Conservation (phyloP, 2,888 invertebrate genomes). For the Sarcophaga subvicina region DNA sequence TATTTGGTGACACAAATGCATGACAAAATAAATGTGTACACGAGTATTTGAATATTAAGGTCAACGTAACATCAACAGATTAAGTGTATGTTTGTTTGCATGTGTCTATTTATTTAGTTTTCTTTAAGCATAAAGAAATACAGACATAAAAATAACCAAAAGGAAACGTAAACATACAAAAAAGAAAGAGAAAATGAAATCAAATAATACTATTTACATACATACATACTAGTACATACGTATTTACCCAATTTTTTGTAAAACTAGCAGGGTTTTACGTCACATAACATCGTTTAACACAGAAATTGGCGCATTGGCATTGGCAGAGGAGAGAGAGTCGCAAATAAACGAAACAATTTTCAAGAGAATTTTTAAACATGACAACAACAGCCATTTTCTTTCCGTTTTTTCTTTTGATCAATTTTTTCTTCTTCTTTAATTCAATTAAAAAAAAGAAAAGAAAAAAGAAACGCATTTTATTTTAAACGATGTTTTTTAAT, state of each 20-base stretch:
- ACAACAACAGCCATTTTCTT: neutral
- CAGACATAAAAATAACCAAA: conserved; percentile 48
- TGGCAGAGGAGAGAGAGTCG: conserved; percentile 33
- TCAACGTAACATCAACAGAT: conserved; percentile 62
- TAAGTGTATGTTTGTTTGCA: conserved; percentile 9
- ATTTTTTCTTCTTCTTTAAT: conserved; percentile 7
- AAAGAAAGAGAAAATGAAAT: neutral
- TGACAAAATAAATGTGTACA: conserved; percentile 11
- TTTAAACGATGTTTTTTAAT: conserved; percentile 11
- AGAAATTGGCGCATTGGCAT: conserved; percentile 33
- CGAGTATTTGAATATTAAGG: conserved; percentile 46
- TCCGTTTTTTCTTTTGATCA: neutral
- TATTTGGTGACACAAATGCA: conserved; percentile 47
- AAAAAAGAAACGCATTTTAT: conserved; percentile 9
- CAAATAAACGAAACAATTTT: conserved; percentile 34
- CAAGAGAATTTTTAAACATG: conserved; percentile 45
- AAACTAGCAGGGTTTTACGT: conserved; percentile 13
- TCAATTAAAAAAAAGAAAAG: conserved; percentile 18
- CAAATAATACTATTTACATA: conserved; percentile 23
- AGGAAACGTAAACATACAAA: conserved; percentile 15
- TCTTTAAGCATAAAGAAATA: conserved; percentile 12
- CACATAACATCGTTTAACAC: neutral
- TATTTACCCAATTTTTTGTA: conserved; percentile 39
- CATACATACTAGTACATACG: neutral
- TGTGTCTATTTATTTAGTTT: neutral